Evolutionary conservation across 2,113 vertebrate genomes (phyloP), one percentile per base, ranked within the genome.

Genomic region (Callionymus lyra): DNA sequence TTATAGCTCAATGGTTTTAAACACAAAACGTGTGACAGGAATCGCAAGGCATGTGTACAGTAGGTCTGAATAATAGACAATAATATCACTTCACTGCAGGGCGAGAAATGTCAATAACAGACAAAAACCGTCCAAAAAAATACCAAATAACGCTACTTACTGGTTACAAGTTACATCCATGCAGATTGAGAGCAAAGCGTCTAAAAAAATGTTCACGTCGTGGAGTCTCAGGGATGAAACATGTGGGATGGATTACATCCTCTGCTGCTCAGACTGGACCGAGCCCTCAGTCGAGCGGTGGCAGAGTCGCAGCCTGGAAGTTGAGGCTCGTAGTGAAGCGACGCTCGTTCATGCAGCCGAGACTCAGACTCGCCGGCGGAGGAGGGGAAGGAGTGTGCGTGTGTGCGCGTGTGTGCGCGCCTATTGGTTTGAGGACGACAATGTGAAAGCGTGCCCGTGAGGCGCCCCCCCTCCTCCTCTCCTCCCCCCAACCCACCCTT

Each of bases 401-500:
- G 47, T 21, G 61, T 14, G 49, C 6, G 63, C 57, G 43, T 41
- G 60, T 73, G 73, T 77, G 72, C 65, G 75, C 72, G 72, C 72
- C 83, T 68, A 84, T 85, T 86, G 85, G 84, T 79, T 77, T 73
- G 76, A 72, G 72, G 82, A 81, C 82, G 81, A 89, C 89, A 90
- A 80, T 78, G 72, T 88, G 88, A 89, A 89, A 90, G 92, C 90
- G 83, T 90, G 88, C 85, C 86, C 85, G 87, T 87, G 89, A 86
- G 85, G 82, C 82, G 83, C 84, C 80, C 83, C 83, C 69, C 41
- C 19, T 18, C 44, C 32, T 12, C 15, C 27, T 19, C 21, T 41
- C 34, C 44, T 38, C 43, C 17, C 32, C 44, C 6, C 9, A 49
- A 45, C 63, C 44, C 39, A 12, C 17, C 55, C 51, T 18, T 43